phyloP scores from a whole-genome alignment of 2,888 invertebrate genomes.

The Drosophila nr. fundita region DNA sequence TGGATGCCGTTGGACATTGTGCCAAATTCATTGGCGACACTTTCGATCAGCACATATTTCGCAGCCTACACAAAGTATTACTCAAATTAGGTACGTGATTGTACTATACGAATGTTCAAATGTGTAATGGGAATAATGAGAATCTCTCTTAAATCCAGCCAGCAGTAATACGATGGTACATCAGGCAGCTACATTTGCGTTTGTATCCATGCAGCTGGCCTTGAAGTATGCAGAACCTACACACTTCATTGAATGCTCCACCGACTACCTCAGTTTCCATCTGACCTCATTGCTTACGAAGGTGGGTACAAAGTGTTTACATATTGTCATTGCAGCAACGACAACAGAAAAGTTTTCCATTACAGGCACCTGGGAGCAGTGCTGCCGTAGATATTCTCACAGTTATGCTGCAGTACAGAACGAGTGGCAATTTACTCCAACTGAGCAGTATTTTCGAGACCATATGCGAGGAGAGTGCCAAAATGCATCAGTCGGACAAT shows the following conservation, averaged over 20 bases:
- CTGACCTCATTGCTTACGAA: conserved; percentile 88
- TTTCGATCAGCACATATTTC: conserved; percentile 88
- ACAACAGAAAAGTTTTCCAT: not conserved
- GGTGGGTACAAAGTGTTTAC: conserved; percentile 73
- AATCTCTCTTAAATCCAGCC: conserved; percentile 85
- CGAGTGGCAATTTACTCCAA: conserved; percentile 88
- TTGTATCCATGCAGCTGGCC: conserved; percentile 87
- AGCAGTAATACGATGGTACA: conserved; percentile 88
- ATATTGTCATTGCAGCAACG: not conserved
- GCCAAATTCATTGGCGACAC: conserved; percentile 86
- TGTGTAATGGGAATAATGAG: not conserved
- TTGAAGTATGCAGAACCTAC: conserved; percentile 86
- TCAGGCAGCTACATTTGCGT: conserved; percentile 87
- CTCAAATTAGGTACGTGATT: conserved; percentile 88
- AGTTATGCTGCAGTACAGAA: conserved; percentile 90
- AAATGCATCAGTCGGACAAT: conserved; percentile 87
- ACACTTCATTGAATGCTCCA: conserved; percentile 88
- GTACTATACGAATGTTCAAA: too few relatives aligned
- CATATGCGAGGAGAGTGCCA: conserved; percentile 85
- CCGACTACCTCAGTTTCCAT: conserved; percentile 91
- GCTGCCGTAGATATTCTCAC: conserved; percentile 90
- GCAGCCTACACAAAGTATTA: conserved; percentile 89
- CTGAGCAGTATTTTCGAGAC: conserved; percentile 89
- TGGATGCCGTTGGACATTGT: conserved; percentile 89
- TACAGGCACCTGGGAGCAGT: conserved; percentile 85